These are phyloP conservation scores for Amphiprion clarkii DNA, from an alignment of 2,797 vertebrate genomes.

Conservation along the genomic window DNA sequence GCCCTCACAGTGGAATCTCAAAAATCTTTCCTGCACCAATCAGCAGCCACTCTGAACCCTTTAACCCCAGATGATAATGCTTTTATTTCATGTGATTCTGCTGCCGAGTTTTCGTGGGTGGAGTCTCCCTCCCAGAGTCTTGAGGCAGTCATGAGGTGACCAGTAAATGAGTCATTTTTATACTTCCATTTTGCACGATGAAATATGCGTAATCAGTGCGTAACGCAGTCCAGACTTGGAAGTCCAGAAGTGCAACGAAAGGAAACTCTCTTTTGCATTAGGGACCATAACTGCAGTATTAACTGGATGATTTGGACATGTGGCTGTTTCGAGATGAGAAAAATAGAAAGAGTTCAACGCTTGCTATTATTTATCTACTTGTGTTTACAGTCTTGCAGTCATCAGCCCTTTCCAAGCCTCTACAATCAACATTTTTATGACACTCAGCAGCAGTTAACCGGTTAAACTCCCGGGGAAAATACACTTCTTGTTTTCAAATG, in stretches of 20 bases:
- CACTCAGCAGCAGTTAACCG: not conserved
- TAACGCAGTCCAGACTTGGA: slow-evolving; percentile 1
- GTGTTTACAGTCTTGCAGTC: not conserved
- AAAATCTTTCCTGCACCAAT: not conserved
- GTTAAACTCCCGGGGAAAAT: not conserved
- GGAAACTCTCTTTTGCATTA: slow-evolving; percentile 12
- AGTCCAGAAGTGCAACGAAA: not conserved
- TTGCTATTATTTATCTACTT: not conserved
- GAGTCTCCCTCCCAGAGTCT: slow-evolving; percentile 13
- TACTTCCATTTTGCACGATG: slow-evolving; percentile 26
- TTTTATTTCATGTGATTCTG: slow-evolving; percentile 3
- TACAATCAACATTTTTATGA: not conserved
- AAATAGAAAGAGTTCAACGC: too few species aligned
- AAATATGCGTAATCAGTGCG: slow-evolving; percentile 14
- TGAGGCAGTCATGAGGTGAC: slow-evolving; percentile 32
- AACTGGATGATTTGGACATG: not conserved
- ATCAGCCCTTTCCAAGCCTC: not conserved
- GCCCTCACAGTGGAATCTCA: not conserved
- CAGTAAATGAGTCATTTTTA: slow-evolving; percentile 16
- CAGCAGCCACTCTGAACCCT: not conserved
- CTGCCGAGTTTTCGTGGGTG: slow-evolving; percentile 12
- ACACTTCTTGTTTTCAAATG: slow-evolving; percentile 10
- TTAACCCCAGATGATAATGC: not conserved
- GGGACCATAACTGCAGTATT: slow-evolving; percentile 1
- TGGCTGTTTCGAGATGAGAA: not conserved